Evolutionary conservation across 1,140 invertebrate genomes (phyloP), one percentile per base, ranked within the genome.

Genomic region (Drosophila kikkawai): DNA sequence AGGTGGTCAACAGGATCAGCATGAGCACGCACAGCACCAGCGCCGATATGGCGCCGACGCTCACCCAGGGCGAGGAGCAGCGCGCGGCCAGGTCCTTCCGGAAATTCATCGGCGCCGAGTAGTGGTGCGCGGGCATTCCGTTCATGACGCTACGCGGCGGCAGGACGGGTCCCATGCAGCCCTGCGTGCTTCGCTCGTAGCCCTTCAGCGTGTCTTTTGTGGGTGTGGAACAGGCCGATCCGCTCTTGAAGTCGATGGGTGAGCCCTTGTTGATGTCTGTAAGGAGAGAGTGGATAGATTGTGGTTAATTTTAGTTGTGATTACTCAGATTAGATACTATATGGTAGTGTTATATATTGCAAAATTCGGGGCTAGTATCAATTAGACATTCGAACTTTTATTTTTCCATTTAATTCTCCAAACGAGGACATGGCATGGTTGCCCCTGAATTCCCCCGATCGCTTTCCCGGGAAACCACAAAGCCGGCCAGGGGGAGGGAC

Each of bases 61-160:
- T 97, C 55, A 97, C 96, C 92, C 97, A 97, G 93, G 97, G 97
- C 97, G 97, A 98, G 56, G 96, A 97, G 93, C 97, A 98, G 93
- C 95, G 95, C 41, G 96, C 97, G 29, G 97, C 95, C 78, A 97
- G 94, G 75, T 96, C 96, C 94, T 98, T 98, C 87, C 97, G 96
- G 91, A 98, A 97, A 93, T 98, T 97, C 88, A 93, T 91, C 56
- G 92, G 92, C 70, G 92, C 91, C 75, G 92, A 93, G 55, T 93
- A 93, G 67, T 93, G 92, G 80, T 93, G 92, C 32, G 92, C 75
- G 26, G 91, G 91, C 77, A 92, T 57, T 17, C 92, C 91, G 82
- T 91, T 94, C 75, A 96, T 93, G 87, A 96, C 96, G 91, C 96
- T 96, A 69, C 96, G 94, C 75, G 96, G 95, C 71, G 96, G 96